These are phyloP conservation scores for Nymphalis urticae DNA, from an alignment of 2,888 invertebrate genomes.

Conservation along the genomic window DNA sequence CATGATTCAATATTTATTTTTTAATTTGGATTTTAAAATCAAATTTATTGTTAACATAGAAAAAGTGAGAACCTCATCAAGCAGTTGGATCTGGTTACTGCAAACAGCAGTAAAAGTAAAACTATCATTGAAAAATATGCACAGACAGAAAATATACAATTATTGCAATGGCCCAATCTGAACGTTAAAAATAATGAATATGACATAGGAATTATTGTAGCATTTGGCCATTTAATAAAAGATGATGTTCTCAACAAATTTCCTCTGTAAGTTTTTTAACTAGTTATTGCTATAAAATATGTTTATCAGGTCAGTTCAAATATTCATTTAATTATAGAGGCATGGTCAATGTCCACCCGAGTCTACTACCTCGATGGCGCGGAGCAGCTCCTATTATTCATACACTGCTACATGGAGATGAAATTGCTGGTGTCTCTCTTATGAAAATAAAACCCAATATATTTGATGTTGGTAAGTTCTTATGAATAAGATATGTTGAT, in stretches of 20 bases:
- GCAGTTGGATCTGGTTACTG: slow-evolving; percentile 87
- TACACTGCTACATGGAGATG: slow-evolving; percentile 91
- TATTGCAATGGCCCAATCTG: slow-evolving; percentile 85
- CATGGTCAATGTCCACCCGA: slow-evolving; percentile 96
- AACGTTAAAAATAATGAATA: slow-evolving; percentile 75
- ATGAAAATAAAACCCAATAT: slow-evolving; percentile 91
- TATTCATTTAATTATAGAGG: slow-evolving; percentile 83
- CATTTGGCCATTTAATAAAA: slow-evolving; percentile 96
- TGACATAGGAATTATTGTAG: slow-evolving; percentile 94
- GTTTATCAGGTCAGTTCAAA: not conserved
- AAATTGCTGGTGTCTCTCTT: slow-evolving; percentile 90
- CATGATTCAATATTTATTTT: slow-evolving; percentile 6
- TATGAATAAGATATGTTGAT: not conserved
- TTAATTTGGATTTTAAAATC: not conserved
- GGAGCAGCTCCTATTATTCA: slow-evolving; percentile 96
- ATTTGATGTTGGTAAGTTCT: slow-evolving; percentile 88
- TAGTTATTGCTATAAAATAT: not conserved
- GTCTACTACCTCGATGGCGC: slow-evolving; percentile 94
- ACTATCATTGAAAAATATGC: slow-evolving; percentile 88
- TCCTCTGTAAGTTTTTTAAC: slow-evolving; percentile 85
- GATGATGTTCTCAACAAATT: slow-evolving; percentile 87
- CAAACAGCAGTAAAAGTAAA: slow-evolving; percentile 78
- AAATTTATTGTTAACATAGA: slow-evolving; percentile 57
- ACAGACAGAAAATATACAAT: slow-evolving; percentile 77
- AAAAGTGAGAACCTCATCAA: slow-evolving; percentile 75